Evolutionary conservation across 2,888 invertebrate genomes (phyloP), one percentile per base, ranked within the genome.

Genomic region (Conchocele bisecta): DNA sequence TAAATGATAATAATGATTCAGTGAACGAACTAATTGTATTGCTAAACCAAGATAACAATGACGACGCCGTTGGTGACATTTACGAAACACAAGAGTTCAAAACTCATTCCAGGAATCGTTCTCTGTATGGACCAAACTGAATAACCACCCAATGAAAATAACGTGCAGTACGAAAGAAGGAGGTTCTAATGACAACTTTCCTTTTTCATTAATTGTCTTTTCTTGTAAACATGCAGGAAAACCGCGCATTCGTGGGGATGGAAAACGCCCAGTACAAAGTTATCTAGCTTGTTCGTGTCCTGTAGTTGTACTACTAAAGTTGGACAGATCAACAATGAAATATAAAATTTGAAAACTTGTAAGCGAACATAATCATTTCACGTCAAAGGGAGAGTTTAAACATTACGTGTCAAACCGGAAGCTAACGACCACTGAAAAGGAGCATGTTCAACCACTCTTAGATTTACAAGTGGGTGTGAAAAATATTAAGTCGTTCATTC

Each of bases 181-280:
- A 29, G 3, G 28, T 3, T 24, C 31, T 33, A 5, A 33, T 6
- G 6, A 17, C 11, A n/a, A 51, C 9, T 33, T 33, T 4, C 51
- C 33, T 51, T 51, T 51, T 22, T 20, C 20, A 26, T 35, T 33
- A 5, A 29, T 51, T 9, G 20, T 31, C 3, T 51, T 51, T n/a
- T 33, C 51, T n/a, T 51, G 51, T n/a, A 51, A 51, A 17, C 31
- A 51, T 51, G 51, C 51, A n/a, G 51, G 51, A 13, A 51, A 51
- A 51, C 51, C 51, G 7, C 31, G 51, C 13, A n/a, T 51, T 13
- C 31, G 17, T 22, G 15, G 51, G 31, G 20, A 33, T 3, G 51
- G 33, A n/a, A 44, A 31, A 51, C 51, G 51, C 6, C 33, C 31
- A 2, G 17, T 33, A 3, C 51, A 51, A 17, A 35, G 20, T 11